Percentiles rank a stretch among this genome's conserved stretches.
These are phyloP conservation scores for Brenthis hecate DNA, from an alignment of 2,888 invertebrate species.

Conservation along the genomic window DNA sequence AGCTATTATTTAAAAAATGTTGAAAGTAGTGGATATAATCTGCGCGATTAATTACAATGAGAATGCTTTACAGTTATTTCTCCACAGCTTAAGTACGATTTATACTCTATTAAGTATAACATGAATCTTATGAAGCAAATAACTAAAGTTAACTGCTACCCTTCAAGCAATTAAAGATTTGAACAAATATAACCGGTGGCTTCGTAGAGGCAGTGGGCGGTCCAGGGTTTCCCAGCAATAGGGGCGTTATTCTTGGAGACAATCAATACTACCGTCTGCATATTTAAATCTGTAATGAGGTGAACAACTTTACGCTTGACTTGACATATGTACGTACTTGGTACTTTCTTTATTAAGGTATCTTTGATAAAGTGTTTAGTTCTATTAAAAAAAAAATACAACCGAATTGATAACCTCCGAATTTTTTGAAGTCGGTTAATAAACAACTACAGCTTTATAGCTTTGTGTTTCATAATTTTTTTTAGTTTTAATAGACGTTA, in stretches of 20 bases:
- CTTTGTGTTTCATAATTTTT: not conserved
- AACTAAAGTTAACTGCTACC: not conserved
- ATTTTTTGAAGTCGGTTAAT: too few relatives aligned
- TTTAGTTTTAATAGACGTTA: not conserved
- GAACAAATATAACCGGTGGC: slow-evolving; percentile 27
- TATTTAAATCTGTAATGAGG: slow-evolving; percentile 72
- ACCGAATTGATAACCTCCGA: too few relatives aligned
- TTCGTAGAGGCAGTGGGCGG: slow-evolving; percentile 22
- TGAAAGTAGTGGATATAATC: too few relatives aligned
- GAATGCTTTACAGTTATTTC: too few relatives aligned
- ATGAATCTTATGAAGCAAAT: not conserved
- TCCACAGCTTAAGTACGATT: too few relatives aligned
- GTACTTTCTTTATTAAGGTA: too few relatives aligned
- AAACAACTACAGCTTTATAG: too few relatives aligned
- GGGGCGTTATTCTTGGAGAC: slow-evolving; percentile 76
- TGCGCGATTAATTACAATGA: too few relatives aligned
- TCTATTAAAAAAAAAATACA: too few relatives aligned
- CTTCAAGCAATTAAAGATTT: slow-evolving; percentile 31
- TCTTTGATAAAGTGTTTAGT: not conserved
- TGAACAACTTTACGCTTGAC: slow-evolving; percentile 38
- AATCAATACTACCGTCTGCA: slow-evolving; percentile 77
- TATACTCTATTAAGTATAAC: too few relatives aligned
- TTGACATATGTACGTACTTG: slow-evolving; percentile 13
- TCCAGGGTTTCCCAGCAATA: slow-evolving; percentile 53
- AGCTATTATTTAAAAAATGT: too few relatives aligned